Evolutionary conservation across 2,888 invertebrate genomes (phyloP).

Genomic region (Leptura quadrifasciata): DNA sequence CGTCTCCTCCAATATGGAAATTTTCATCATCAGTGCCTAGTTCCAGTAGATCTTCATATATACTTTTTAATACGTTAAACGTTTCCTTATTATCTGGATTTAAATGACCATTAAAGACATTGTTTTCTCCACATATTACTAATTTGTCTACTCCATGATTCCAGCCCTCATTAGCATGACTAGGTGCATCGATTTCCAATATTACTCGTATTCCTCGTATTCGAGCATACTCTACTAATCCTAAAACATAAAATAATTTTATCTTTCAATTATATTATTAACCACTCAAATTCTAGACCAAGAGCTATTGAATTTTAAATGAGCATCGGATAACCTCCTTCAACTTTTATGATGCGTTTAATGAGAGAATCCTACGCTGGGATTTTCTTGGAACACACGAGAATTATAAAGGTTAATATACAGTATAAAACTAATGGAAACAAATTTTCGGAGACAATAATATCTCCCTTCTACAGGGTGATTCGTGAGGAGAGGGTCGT

Average conservation of each 20-base stretch:
- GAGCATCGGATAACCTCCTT: too few species aligned
- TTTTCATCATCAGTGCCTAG: conserved; percentile 85
- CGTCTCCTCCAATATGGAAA: conserved; percentile 87
- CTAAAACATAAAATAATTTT: conserved; percentile 34
- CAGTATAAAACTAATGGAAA: too few species aligned
- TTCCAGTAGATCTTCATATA: conserved; percentile 84
- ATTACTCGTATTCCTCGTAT: conserved; percentile 88
- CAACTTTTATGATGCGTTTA: too few species aligned
- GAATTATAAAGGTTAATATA: too few species aligned
- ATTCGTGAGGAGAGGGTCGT: too few species aligned
- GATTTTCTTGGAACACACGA: too few species aligned
- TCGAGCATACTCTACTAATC: conserved; percentile 83
- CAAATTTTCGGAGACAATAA: too few species aligned
- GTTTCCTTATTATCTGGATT: conserved; percentile 86
- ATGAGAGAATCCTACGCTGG: too few species aligned
- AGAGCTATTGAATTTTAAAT: too few species aligned
- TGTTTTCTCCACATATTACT: conserved; percentile 84
- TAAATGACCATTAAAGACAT: conserved; percentile 86
- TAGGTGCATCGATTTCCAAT: conserved; percentile 92
- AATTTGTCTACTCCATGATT: conserved; percentile 77
- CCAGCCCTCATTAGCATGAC: conserved; percentile 89
- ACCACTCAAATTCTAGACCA: too few species aligned
- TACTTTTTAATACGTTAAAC: conserved; percentile 80
- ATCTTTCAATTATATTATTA: too few species aligned
- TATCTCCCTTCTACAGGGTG: too few species aligned